A percentile compares a stretch with the other conserved stretches of the same genome.
These are phyloP conservation scores for Penaeus vannamei DNA, from an alignment of 1,140 invertebrate genomes.

Conservation along the genomic window DNA sequence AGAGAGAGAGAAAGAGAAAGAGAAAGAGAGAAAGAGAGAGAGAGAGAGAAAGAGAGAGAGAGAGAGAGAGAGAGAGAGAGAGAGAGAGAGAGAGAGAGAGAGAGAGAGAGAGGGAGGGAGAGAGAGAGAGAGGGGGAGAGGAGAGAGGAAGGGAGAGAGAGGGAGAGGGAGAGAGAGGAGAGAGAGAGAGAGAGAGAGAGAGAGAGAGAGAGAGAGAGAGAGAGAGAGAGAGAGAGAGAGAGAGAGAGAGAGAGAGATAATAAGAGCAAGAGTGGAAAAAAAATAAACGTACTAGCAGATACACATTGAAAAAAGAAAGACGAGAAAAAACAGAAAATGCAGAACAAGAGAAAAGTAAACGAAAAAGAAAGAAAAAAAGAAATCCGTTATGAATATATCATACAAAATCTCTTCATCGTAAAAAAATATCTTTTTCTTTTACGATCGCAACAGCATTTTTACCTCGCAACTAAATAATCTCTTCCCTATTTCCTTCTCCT, in stretches of 20 bases:
- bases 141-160: background rate
- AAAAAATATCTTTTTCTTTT: background rate
- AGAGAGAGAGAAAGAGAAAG: background rate
- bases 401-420: background rate
- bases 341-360: background rate
- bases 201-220: background rate
- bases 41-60: slow-evolving; percentile 2
- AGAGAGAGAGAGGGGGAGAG: background rate
- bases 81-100: slow-evolving; percentile 11
- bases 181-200: background rate
- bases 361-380: background rate
- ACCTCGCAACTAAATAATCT: background rate
- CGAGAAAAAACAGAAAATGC: background rate
- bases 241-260: background rate
- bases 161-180: background rate
- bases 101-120: slow-evolving; percentile 10
- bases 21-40: background rate
- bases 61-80: slow-evolving; percentile 11
- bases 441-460: background rate
- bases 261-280: background rate
- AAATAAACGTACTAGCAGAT: background rate
- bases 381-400: too few species aligned
- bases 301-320: background rate
- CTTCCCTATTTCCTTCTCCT: background rate
- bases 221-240: background rate